Conservation (phyloP, 1,140 invertebrate species). For the Cotesia chilonis region DNA sequence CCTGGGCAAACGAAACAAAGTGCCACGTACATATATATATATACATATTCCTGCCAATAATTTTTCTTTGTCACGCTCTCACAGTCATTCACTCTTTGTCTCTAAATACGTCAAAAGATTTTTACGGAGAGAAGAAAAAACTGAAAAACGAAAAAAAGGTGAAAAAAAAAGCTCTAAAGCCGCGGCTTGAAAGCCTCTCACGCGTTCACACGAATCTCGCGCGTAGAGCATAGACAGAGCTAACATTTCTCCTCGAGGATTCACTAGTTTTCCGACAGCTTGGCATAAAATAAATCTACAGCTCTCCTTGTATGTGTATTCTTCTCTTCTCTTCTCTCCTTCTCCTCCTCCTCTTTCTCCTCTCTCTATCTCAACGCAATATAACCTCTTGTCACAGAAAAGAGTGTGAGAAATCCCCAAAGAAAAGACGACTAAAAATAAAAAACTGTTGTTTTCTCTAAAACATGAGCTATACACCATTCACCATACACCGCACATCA, state of each 20-base stretch:
- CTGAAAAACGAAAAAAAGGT: too few species aligned
- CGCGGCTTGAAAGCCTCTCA: slow-evolving; percentile 7
- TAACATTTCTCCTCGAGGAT: slow-evolving; percentile 31
- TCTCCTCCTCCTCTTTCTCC: neutral
- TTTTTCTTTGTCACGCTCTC: slow-evolving; percentile 32
- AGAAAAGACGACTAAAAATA: slow-evolving; percentile 13
- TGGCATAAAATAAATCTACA: slow-evolving; percentile 34
- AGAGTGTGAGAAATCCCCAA: slow-evolving; percentile 18
- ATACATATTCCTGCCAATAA: neutral
- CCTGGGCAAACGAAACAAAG: slow-evolving; percentile 31
- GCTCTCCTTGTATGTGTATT: slow-evolving; percentile 1
- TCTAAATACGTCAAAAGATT: slow-evolving; percentile 30
- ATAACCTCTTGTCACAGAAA: slow-evolving; percentile 34
- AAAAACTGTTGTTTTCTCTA: neutral
- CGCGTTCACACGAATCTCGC: slow-evolving; percentile 22
- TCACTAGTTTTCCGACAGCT: slow-evolving; percentile 24
- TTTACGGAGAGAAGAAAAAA: slow-evolving; percentile 6
- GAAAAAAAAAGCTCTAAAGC: slow-evolving; percentile 17
- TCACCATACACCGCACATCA: neutral
- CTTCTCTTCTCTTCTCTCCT: too few species aligned
- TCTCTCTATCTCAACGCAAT: neutral
- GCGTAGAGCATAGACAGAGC: slow-evolving; percentile 6
- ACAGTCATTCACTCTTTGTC: slow-evolving; percentile 22
- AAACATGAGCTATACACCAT: neutral
- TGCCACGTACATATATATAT: slow-evolving; percentile 21